Percentiles rank a stretch among this genome's conserved stretches.
Evolutionary conservation across 2,888 invertebrate species (phyloP).

Genomic region (Dioctria rufipes): DNA sequence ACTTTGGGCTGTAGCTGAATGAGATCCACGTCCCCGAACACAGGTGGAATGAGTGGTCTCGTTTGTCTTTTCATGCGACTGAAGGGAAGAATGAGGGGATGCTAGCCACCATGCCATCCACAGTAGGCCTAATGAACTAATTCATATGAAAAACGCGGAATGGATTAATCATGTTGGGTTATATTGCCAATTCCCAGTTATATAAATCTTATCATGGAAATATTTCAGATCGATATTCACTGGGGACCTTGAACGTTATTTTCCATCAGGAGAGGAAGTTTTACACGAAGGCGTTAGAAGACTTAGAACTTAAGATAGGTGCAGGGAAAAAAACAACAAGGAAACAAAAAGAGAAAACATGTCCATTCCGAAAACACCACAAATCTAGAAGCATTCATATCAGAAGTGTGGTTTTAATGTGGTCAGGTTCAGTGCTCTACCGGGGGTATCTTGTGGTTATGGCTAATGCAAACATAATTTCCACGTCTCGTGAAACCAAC

Average conservation of each 20-base stretch:
- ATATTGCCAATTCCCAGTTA: neutral
- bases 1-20: neutral
- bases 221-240: neutral
- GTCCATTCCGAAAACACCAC: neutral
- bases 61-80: neutral
- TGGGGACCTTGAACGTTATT: neutral
- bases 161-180: constrained; percentile 8
- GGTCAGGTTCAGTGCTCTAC: neutral
- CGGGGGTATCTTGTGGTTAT: neutral
- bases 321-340: neutral
- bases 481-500: neutral
- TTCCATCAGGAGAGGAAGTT: neutral
- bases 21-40: neutral
- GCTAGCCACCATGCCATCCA: neutral
- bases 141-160: constrained; percentile 14
- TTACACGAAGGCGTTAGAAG: neutral
- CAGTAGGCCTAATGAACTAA: constrained; percentile 3
- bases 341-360: neutral
- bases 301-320: neutral
- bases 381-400: constrained; percentile 10
- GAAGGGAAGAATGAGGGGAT: neutral
- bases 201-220: neutral
- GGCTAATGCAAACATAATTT: constrained; percentile 4
- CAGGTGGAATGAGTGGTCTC: neutral
- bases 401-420: neutral